A percentile compares a stretch with the other conserved stretches of the same genome.
Evolutionary conservation across 1,140 invertebrate species (phyloP).

Genomic region (Bemisia tabaci): DNA sequence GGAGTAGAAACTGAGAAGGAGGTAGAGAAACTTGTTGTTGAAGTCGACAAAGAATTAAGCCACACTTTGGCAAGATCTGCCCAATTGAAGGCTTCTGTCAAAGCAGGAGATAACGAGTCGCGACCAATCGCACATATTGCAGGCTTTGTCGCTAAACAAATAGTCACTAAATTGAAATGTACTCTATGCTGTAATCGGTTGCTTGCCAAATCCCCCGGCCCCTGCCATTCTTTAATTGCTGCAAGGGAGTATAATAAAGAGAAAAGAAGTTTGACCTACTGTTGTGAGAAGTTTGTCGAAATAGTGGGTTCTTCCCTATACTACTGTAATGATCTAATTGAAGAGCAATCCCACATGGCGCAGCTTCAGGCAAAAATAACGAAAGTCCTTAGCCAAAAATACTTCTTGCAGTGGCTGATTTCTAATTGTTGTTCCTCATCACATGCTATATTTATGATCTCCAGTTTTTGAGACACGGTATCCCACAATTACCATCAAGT

Average conservation of each 20-base stretch:
- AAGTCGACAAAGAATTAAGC: not conserved
- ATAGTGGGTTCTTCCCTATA: not conserved
- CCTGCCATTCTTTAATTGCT: not conserved
- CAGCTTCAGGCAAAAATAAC: not conserved
- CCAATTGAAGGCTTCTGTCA: not conserved
- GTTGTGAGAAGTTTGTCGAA: not conserved
- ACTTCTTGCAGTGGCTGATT: not conserved
- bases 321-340: not conserved
- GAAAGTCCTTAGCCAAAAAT: not conserved
- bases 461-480: not conserved
- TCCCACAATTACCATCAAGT: not conserved
- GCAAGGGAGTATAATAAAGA: not conserved
- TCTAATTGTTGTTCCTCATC: not conserved
- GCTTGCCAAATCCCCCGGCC: not conserved
- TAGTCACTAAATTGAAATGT: not conserved
- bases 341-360: not conserved
- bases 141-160: not conserved
- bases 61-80: not conserved
- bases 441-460: not conserved
- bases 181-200: not conserved
- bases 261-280: not conserved
- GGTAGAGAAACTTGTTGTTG: not conserved
- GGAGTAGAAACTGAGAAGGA: not conserved
- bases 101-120: not conserved
- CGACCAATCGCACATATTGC: not conserved